phyloP scores from a whole-genome alignment of 2,113 vertebrate species.

The Oenanthe oenanthe region DNA sequence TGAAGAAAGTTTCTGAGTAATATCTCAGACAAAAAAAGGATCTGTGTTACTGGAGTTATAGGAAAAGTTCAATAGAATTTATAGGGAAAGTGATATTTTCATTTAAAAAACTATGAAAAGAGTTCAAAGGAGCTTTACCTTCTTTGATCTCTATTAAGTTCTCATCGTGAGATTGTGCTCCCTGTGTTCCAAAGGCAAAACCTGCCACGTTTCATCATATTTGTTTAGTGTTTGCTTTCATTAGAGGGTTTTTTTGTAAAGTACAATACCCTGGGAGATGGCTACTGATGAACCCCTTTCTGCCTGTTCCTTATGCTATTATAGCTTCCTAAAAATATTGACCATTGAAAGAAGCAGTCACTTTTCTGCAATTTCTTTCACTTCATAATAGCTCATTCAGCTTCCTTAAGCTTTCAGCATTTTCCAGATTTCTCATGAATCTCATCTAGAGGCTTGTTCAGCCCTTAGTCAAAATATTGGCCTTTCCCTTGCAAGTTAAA shows the following conservation, averaged over 20 bases:
- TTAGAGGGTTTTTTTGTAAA: neutral
- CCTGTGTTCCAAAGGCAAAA: constrained; percentile 2
- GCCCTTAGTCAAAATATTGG: neutral
- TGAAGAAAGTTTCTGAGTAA: neutral
- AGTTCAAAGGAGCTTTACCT: neutral
- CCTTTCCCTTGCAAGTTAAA: neutral
- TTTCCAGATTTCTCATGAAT: neutral
- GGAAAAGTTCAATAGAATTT: neutral
- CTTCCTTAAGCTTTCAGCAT: neutral
- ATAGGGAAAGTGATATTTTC: neutral
- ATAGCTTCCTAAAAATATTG: neutral
- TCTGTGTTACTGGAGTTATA: neutral
- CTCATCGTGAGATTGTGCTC: neutral
- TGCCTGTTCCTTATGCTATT: neutral
- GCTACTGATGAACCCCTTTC: neutral
- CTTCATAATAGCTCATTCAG: neutral
- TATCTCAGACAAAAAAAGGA: neutral
- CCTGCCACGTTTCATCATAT: neutral
- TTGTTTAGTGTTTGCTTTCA: neutral
- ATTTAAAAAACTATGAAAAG: constrained; percentile 26
- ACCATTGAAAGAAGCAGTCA: neutral
- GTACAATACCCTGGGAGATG: neutral
- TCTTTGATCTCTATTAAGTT: neutral
- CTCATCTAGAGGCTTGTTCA: neutral
- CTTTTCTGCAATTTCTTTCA: neutral